Evolutionary conservation across 2,113 vertebrate species (phyloP).

Genomic region (Elephantulus edwardii): DNA sequence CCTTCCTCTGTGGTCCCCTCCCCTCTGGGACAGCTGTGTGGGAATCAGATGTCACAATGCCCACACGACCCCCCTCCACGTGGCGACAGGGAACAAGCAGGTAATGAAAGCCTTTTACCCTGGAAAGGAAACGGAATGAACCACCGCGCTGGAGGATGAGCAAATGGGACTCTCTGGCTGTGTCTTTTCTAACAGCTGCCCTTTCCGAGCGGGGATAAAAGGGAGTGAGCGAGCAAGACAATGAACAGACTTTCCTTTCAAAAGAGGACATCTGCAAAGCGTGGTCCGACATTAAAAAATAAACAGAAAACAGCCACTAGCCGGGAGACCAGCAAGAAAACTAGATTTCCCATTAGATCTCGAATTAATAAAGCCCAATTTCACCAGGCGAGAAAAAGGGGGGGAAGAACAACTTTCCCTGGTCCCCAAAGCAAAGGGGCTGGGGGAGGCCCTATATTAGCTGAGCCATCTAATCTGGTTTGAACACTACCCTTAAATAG

Average conservation of each 20-base stretch:
- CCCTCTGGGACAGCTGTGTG: not conserved
- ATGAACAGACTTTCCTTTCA: constrained; percentile 77
- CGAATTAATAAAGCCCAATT: constrained; percentile 72
- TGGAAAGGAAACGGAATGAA: constrained; percentile 19
- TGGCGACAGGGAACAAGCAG: constrained; percentile 43
- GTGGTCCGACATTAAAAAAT: constrained; percentile 69
- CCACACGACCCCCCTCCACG: constrained; percentile 51
- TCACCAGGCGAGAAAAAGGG: constrained; percentile 30
- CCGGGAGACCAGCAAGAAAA: not conserved
- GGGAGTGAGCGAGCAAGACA: constrained; percentile 31
- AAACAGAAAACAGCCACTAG: constrained; percentile 73
- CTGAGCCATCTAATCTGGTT: constrained; percentile 61
- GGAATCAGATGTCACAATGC: not conserved
- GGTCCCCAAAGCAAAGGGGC: constrained; percentile 68
- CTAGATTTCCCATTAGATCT: constrained; percentile 57
- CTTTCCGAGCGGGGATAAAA: constrained; percentile 55
- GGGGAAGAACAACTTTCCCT: constrained; percentile 43
- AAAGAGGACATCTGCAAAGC: constrained; percentile 84
- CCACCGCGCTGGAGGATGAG: constrained; percentile 53
- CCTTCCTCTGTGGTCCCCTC: not conserved
- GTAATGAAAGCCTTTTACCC: constrained; percentile 63
- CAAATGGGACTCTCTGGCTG: constrained; percentile 58
- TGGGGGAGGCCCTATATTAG: constrained; percentile 59
- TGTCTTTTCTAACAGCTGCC: constrained; percentile 74
- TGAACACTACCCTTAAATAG: constrained; percentile 79